Percentiles rank a stretch among this genome's conserved stretches.
These are phyloP conservation scores for Thermophis baileyi DNA, from an alignment of 2,113 vertebrate species.

Conservation along the genomic window DNA sequence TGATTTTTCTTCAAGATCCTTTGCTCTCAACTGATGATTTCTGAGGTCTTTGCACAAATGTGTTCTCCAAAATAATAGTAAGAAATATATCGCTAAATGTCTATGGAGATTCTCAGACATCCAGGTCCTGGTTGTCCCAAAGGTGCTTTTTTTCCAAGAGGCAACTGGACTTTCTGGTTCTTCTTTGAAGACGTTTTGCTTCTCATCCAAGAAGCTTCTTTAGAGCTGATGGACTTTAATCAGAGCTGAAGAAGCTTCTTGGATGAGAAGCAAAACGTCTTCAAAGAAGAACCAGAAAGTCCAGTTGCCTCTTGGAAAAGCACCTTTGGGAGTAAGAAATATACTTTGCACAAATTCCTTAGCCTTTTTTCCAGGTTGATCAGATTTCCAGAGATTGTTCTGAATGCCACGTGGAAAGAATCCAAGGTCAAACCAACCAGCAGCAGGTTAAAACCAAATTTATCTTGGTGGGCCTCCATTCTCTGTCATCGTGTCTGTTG, in stretches of 20 bases:
- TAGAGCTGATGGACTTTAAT: too few relatives aligned
- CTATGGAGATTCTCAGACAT: too few relatives aligned
- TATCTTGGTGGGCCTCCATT: not conserved
- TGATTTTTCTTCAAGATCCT: not conserved
- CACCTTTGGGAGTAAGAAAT: not conserved
- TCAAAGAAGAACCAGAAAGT: too few relatives aligned
- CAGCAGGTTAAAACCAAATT: not conserved
- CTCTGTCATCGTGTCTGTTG: not conserved
- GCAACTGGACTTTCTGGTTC: too few relatives aligned
- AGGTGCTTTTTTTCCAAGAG: too few relatives aligned
- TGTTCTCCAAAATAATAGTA: not conserved
- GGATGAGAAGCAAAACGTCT: too few relatives aligned
- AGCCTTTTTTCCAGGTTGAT: not conserved
- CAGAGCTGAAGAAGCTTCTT: too few relatives aligned
- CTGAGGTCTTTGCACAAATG: too few relatives aligned
- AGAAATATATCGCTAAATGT: too few relatives aligned
- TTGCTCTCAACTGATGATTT: not conserved
- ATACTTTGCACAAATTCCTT: not conserved
- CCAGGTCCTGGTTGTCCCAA: too few relatives aligned
- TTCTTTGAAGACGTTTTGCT: too few relatives aligned
- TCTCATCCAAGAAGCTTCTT: too few relatives aligned
- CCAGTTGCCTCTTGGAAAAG: not conserved
- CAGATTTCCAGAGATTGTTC: not conserved
- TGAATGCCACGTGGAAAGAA: not conserved
- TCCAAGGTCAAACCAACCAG: not conserved